Evolutionary conservation across 2,113 vertebrate genomes (phyloP), one percentile per base, ranked within the genome.

Genomic region (Formicarius rufipectus): DNA sequence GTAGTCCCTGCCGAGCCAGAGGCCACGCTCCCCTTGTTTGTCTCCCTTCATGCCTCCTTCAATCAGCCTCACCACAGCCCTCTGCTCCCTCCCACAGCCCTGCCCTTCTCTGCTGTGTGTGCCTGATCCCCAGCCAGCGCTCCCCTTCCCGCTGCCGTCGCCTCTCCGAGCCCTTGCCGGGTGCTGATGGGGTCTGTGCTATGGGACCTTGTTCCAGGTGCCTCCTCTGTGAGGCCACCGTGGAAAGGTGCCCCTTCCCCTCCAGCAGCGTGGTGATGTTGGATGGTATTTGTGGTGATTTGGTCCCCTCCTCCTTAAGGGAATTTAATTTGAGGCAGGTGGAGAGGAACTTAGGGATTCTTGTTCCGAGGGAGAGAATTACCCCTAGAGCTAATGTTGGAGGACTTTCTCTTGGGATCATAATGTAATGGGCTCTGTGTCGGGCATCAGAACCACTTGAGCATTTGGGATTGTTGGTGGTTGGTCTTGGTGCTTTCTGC

Each of bases 41-140:
- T 88, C 85, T 91, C 56, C 40, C 40, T 89, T 72, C n/a, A 7
- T 68, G 83, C 64, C 89, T 92, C 73, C 90, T 95, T 95, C 75
- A 88, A 75, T 95, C 95, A 97, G 35, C 72, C 21, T 95, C 87
- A 93, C 42, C 3, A 0, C 52, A 78, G 74, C 49, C 49, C 27
- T 78, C 58, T 78, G 59, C 75, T 90, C 64, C 62, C 52, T 85
- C 44, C 64, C 3, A 22, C 73, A 79, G 58, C 47, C 35, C 52
- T 45, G 50, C 4, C 3, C 76, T 87, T 76, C 80, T 50, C 37
- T 16, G 27, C 69, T 86, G 4, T 18, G 23, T 9, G 17, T n/a
- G 59, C n/a, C 72, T 42, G 76, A 27, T 77, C n/a, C 64, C 33
- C 20, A 62, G 33, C 45, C 63, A 50, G 33, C 1, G 0, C 35